These are phyloP conservation scores for Chromobotia macracanthus DNA, from an alignment of 2,797 vertebrate species.

Conservation along the genomic window DNA sequence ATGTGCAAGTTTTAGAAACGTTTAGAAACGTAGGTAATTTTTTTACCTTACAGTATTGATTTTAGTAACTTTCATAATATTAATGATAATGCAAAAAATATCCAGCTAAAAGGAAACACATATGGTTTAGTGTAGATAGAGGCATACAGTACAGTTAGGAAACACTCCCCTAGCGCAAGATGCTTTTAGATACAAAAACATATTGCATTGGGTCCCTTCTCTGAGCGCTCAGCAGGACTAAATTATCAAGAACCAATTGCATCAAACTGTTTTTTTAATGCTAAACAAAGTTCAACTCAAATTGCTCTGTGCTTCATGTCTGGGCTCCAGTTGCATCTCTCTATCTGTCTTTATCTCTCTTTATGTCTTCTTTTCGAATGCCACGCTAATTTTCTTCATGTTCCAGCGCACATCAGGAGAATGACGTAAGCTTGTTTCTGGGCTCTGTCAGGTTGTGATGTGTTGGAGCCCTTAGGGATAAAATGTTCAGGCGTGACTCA, in stretches of 20 bases:
- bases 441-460: conserved; percentile 22
- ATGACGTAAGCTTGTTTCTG: conserved; percentile 30
- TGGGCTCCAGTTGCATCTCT: not conserved
- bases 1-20: too few species aligned
- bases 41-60: too few species aligned
- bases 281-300: conserved; percentile 8
- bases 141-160: too few species aligned
- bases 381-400: conserved; percentile 15
- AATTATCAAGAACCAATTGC: not conserved
- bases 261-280: conserved; percentile 20
- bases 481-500: not conserved
- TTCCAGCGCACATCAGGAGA: conserved; percentile 4
- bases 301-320: conserved; percentile 22
- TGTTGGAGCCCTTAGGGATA: conserved; percentile 14
- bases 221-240: not conserved
- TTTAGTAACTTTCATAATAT: too few species aligned
- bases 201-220: not conserved
- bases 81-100: too few species aligned
- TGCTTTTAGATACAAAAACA: not conserved
- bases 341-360: not conserved
- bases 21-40: too few species aligned
- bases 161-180: not conserved
- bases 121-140: too few species aligned
- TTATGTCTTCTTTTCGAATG: not conserved
- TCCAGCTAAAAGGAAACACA: too few species aligned